phyloP scores from a whole-genome alignment of 2,797 vertebrate species.

The Notolepis coatsorum region DNA sequence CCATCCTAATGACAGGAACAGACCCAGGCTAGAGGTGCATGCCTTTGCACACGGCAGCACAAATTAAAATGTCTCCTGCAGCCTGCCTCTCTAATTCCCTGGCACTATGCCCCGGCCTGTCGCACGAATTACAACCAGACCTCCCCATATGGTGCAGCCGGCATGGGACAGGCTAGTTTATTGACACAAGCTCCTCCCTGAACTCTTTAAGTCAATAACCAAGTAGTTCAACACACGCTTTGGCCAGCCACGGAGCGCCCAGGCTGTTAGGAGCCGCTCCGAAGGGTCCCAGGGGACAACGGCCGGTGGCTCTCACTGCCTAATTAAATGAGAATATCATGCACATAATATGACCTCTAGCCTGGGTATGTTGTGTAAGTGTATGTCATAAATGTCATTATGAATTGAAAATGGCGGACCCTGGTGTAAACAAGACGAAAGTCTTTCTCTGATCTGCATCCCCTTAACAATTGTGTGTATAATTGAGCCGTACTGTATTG shows the following conservation, averaged over 20 bases:
- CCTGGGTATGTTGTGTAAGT: no score
- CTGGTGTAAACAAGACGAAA: no score
- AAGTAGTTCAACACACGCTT: constrained; percentile 49
- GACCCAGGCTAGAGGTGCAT: constrained; percentile 76
- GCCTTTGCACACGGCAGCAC: constrained; percentile 86
- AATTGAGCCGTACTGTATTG: no score
- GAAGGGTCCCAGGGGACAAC: constrained; percentile 12
- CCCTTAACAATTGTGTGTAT: no score
- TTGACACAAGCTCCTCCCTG: constrained; percentile 70
- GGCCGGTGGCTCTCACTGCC: background rate
- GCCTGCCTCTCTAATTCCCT: constrained; percentile 82
- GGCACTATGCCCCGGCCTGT: constrained; percentile 76
- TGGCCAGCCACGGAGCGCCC: constrained; percentile 31
- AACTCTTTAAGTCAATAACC: constrained; percentile 69
- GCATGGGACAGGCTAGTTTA: constrained; percentile 71
- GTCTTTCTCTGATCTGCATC: no score
- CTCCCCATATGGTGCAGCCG: constrained; percentile 70
- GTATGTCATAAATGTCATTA: no score
- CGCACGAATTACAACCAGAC: constrained; percentile 77
- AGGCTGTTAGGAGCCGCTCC: constrained; percentile 40
- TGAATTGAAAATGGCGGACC: no score
- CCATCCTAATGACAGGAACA: constrained; percentile 75
- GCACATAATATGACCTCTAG: background rate
- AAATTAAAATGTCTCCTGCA: constrained; percentile 85
- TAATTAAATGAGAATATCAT: constrained; percentile 12